A percentile compares a stretch with the other conserved stretches of the same genome.
Conservation (phyloP, 2,113 vertebrate genomes). For the Rhea americana region DNA sequence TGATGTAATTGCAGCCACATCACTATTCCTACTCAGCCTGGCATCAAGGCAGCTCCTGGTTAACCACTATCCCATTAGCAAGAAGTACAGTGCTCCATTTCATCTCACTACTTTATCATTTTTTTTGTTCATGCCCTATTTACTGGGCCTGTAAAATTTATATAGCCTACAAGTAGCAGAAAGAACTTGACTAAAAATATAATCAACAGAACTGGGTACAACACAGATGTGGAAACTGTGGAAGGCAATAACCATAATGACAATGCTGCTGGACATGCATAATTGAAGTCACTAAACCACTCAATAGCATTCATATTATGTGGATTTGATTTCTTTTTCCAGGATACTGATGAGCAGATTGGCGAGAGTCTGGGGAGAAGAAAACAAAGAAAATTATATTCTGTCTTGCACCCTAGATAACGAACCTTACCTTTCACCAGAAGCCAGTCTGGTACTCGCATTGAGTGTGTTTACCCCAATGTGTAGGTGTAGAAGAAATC, state of each 20-base stretch:
- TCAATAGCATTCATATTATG: background rate
- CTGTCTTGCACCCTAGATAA: background rate
- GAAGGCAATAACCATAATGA: background rate
- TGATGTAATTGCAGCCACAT: background rate
- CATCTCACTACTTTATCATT: background rate
- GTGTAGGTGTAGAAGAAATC: background rate
- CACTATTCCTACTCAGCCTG: background rate
- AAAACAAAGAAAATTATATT: constrained; percentile 22
- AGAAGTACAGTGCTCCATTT: background rate
- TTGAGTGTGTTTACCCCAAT: background rate
- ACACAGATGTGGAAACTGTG: background rate
- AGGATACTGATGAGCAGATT: background rate
- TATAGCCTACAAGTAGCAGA: background rate
- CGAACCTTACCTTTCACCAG: background rate
- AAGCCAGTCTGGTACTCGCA: background rate
- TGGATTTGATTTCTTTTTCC: constrained; percentile 4
- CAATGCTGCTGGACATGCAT: background rate
- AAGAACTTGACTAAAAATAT: background rate
- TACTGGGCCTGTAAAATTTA: background rate
- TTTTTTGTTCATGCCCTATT: background rate
- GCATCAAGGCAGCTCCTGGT: background rate
- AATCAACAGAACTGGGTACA: background rate
- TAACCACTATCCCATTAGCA: background rate
- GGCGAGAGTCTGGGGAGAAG: constrained; percentile 1
- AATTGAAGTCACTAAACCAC: background rate